These are phyloP conservation scores for Hetaerina titia DNA, from an alignment of 2,888 invertebrate species.

Conservation along the genomic window DNA sequence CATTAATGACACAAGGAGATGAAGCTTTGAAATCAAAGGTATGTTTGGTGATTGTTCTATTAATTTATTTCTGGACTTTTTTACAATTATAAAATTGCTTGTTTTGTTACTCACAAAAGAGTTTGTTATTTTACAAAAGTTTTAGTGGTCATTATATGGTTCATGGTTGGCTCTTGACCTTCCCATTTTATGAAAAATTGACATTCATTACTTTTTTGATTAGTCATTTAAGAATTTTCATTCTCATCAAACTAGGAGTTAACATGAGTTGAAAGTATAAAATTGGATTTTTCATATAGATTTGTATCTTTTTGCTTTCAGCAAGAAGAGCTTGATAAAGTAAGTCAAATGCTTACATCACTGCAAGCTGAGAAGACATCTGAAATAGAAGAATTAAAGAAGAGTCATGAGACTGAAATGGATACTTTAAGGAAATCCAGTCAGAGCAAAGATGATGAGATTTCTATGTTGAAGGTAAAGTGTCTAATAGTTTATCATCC, in stretches of 20 bases:
- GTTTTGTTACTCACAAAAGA: not conserved
- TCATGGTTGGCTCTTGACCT: not conserved
- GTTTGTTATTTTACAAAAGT: not conserved
- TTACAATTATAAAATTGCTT: no score
- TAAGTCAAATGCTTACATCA: conserved; percentile 22
- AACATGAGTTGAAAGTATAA: no score
- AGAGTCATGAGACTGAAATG: conserved; percentile 20
- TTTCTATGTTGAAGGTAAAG: not conserved
- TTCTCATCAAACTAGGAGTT: not conserved
- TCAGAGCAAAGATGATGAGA: conserved; percentile 45
- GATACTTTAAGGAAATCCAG: not conserved
- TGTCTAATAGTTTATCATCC: not conserved
- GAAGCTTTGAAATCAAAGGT: conserved; percentile 59
- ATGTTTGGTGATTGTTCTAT: not conserved
- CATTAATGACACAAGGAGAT: conserved; percentile 24
- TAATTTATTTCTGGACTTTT: no score
- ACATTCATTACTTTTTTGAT: not conserved
- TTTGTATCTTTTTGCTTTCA: not conserved
- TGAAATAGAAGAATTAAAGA: conserved; percentile 33
- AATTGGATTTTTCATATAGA: not conserved
- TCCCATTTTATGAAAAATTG: not conserved
- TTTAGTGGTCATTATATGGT: not conserved
- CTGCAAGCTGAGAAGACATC: conserved; percentile 32
- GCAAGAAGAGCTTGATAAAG: conserved; percentile 37
- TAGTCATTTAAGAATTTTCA: not conserved